Conservation (phyloP, 1,140 invertebrate species). For the Venturia canescens region DNA sequence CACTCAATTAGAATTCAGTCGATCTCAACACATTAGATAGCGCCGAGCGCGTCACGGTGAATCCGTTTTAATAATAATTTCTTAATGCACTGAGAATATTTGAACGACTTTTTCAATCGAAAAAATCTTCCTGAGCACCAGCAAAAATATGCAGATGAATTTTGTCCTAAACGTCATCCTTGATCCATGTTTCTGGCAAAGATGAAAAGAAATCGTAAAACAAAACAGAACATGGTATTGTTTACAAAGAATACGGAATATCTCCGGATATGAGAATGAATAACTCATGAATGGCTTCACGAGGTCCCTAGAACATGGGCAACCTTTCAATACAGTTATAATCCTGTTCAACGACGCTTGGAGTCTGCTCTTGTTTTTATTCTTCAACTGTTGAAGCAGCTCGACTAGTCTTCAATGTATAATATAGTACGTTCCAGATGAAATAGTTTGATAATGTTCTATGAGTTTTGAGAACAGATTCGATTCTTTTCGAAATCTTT, state of each 20-base stretch:
- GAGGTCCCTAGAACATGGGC: background rate
- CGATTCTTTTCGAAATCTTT: too few species aligned
- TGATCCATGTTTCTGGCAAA: background rate
- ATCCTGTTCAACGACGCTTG: slow-evolving; percentile 4
- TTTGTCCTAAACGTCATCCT: too few species aligned
- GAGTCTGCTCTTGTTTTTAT: slow-evolving; percentile 4
- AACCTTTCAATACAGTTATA: slow-evolving; percentile 13
- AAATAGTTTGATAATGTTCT: too few species aligned
- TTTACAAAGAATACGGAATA: background rate
- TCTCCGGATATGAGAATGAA: slow-evolving; percentile 17
- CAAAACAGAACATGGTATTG: background rate
- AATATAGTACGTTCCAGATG: background rate
- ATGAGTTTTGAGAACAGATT: too few species aligned
- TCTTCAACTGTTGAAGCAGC: background rate
- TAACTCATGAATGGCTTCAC: slow-evolving; percentile 5
- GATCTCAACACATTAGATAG: background rate
- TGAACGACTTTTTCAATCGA: too few species aligned
- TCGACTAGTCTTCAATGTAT: background rate
- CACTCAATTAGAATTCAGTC: too few species aligned
- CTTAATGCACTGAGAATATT: too few species aligned
- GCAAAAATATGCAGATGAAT: too few species aligned
- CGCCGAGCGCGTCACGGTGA: too few species aligned
- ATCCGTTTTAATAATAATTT: too few species aligned
- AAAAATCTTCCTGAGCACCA: too few species aligned
- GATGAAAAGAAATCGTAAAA: background rate